These are phyloP conservation scores for Drosophila parthenogenetica DNA, from an alignment of 2,888 invertebrate genomes.

Conservation along the genomic window DNA sequence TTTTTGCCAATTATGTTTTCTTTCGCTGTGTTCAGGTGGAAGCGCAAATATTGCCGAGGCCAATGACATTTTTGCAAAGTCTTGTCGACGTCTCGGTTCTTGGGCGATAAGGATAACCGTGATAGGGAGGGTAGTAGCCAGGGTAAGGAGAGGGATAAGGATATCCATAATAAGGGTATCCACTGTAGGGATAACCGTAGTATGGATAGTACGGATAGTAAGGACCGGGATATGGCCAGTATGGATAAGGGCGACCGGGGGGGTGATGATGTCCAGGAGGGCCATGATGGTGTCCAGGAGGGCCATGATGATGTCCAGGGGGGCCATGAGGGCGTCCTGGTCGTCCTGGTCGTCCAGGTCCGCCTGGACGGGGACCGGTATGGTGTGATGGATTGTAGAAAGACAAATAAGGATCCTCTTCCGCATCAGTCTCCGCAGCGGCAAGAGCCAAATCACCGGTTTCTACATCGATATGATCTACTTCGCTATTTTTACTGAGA, in stretches of 20 bases:
- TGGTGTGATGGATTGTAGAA: neutral
- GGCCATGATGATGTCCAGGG: neutral
- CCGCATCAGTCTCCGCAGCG: neutral
- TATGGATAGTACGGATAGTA: neutral
- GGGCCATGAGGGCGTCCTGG: neutral
- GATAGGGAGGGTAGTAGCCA: neutral
- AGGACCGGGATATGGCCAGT: neutral
- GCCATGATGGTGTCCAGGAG: neutral
- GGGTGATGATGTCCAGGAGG: neutral
- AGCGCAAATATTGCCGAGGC: slow-evolving; percentile 2
- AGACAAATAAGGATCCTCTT: neutral
- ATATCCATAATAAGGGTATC: neutral
- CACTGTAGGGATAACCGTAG: neutral
- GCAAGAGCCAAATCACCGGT: neutral
- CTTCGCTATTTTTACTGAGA: neutral
- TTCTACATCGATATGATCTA: neutral
- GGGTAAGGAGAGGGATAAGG: neutral
- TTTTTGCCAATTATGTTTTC: neutral
- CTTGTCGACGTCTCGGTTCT: neutral
- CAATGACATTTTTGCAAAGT: slow-evolving; percentile 15
- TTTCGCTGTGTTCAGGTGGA: neutral
- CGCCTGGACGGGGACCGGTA: neutral
- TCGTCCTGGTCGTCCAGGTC: neutral
- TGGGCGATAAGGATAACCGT: neutral
- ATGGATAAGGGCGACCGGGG: neutral